Evolutionary conservation across 2,113 vertebrate species (phyloP).

Genomic region (Corapipo altera): DNA sequence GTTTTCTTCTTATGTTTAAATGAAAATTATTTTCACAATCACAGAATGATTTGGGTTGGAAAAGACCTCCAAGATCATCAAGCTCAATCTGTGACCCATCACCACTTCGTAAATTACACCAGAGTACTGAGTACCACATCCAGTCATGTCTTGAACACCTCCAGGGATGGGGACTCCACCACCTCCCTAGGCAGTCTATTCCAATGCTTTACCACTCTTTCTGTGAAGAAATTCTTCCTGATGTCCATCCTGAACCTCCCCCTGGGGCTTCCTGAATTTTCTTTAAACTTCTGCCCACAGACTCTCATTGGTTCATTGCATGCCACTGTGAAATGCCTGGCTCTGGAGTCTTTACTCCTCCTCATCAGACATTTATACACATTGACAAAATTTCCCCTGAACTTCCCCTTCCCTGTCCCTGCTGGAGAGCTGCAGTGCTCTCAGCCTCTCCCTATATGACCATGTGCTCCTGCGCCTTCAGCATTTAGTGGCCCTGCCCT

Average conservation of each 20-base stretch:
- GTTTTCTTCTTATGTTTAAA: background rate
- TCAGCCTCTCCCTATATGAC: background rate
- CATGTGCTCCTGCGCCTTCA: rapidly evolving
- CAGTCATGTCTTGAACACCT: background rate
- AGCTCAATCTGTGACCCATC: background rate
- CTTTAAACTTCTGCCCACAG: background rate
- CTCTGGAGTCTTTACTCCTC: background rate
- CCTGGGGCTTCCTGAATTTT: background rate
- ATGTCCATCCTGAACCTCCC: background rate
- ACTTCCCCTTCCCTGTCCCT: background rate
- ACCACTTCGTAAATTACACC: background rate
- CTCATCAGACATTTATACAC: background rate
- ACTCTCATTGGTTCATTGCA: background rate
- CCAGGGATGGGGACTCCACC: background rate
- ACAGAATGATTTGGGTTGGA: background rate
- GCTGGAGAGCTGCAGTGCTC: background rate
- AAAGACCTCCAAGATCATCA: background rate
- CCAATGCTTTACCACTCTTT: background rate
- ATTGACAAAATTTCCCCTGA: background rate
- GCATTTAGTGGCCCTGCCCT: background rate
- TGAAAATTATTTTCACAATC: background rate
- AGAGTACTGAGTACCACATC: background rate
- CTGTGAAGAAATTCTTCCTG: background rate
- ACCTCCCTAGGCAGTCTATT: background rate
- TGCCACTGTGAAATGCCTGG: background rate